Base-by-base conservation (phyloP, 2,113 vertebrate genomes). In the Carassius carassius region DNA sequence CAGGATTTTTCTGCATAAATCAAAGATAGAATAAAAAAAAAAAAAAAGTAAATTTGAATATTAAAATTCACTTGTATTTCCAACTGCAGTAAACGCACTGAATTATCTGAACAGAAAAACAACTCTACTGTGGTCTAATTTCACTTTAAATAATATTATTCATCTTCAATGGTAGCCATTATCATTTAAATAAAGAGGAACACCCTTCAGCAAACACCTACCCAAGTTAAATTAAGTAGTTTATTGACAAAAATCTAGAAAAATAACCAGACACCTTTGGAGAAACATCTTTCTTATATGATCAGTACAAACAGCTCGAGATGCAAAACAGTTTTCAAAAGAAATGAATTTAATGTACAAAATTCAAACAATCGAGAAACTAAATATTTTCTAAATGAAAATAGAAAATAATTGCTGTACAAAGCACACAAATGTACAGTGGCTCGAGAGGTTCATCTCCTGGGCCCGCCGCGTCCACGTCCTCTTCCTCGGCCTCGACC, bases 401-500 rank as follows among this genome's bases (percentile, higher is more conserved):
- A 78, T 29, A 90, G 92, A 91, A 10, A 10, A 85, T 9, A 95
- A 94, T 89, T 94, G 90, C 93, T 96, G 93, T 96, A 96, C 95
- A 96, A 95, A 93, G 94, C 92, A 87, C 60, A 85, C 72, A 81
- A 93, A 86, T 86, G 5, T 77, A 88, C 79, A 84, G 81, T n/a
- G 84, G 81, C 7, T 65, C 21, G 70, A 56, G 78, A 83, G 23
- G 85, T 89, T 97, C 95, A 99, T 96, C 98, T 96, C 78, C 98
- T 95, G 0, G 98, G 97, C 32, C 98, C 98, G 5, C 98, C 98
- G 90, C 97, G 92, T 4, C 94, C 94, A 84, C 94, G 86, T 83
- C 98, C 98, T 91, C 98, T 93, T 65, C 98, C 98, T 88, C 98
- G 93, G 5, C 97, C 98, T 87, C 98, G 93, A 4, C 98, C 98